phyloP scores from a whole-genome alignment of 2,113 vertebrate genomes.

The Semicossyphus pulcher region DNA sequence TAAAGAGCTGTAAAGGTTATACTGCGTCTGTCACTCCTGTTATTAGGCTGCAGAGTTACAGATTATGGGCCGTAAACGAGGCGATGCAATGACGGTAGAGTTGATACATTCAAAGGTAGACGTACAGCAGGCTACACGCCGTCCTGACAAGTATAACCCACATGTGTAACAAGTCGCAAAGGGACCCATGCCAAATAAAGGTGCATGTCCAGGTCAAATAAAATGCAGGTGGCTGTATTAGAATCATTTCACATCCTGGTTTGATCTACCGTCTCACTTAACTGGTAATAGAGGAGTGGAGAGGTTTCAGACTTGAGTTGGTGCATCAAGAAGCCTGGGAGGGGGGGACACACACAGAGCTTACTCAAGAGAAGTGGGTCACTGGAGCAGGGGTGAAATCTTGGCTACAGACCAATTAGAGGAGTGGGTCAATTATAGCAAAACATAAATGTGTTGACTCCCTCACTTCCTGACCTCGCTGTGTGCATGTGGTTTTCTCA shows the following conservation, averaged over 20 bases:
- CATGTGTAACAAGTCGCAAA: too few relatives aligned
- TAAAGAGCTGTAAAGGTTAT: too few relatives aligned
- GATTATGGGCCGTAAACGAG: too few relatives aligned
- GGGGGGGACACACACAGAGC: neutral
- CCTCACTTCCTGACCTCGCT: neutral
- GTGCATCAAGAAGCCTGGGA: neutral
- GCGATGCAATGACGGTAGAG: too few relatives aligned
- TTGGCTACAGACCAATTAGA: neutral
- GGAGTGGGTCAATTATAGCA: neutral
- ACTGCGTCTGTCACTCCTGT: too few relatives aligned
- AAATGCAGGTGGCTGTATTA: neutral
- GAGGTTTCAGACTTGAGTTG: neutral
- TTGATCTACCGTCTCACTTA: neutral
- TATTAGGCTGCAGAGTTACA: too few relatives aligned
- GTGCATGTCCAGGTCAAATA: neutral
- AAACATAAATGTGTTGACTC: neutral
- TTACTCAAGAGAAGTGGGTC: neutral
- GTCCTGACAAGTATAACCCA: too few relatives aligned
- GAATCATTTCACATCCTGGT: neutral
- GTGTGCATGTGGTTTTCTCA: neutral
- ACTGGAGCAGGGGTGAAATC: conserved; percentile 13
- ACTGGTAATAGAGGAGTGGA: neutral
- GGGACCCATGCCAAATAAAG: neutral
- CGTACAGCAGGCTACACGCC: too few relatives aligned
- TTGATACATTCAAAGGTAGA: too few relatives aligned